Base-by-base conservation (phyloP, 2,888 invertebrate genomes). In the Caenorhabditis sulstoni region DNA sequence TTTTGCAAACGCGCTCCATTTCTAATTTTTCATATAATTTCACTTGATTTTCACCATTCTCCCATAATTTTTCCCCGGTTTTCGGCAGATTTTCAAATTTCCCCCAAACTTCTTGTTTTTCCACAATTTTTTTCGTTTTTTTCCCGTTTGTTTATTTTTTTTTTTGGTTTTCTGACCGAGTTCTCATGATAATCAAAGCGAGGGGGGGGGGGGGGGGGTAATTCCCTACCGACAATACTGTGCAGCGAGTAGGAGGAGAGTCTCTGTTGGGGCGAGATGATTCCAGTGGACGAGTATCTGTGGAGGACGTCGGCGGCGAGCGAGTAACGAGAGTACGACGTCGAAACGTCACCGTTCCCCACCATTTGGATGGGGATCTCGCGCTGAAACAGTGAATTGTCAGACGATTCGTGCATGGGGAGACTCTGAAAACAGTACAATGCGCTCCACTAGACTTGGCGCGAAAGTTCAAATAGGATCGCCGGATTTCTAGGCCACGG, bases 191-290 rank as follows among this genome's bases (percentile, higher is more conserved):
- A 29, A 29, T 5, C 29, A 29, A 7, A 29, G n/a, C 29, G 29
- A 29, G 7, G 7, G 4, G 7, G 29, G 29, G 7, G 29, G 29
- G 7, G 3, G 29, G 3, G 29, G 7, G 7, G 29, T 3, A 14
- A 22, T 29, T n/a, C 20, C 82, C 70, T 44, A 82, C 84, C 84
- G 50, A 78, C 66, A 58, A 84, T 84, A 62, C 79, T 77, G 62
- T 84, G 84, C 47, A 84, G 74, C 45, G 82, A 79, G 23, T 78
- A 81, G 20, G 79, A 70, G 4, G 84, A 84, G 3, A 82, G 61
- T 50, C 84, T 16, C 37, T 79, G 79, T 41, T 68, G 64, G 0
- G 82, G 81, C n/a, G 82, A 80, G 0, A 76, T 59, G 0, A 76
- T 59, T 22, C 50, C 65, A 14, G 47, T 50, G 3, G 41, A 22